These are phyloP conservation scores for Halcyon chelicuti DNA, from an alignment of 2,797 vertebrate genomes.

Conservation along the genomic window DNA sequence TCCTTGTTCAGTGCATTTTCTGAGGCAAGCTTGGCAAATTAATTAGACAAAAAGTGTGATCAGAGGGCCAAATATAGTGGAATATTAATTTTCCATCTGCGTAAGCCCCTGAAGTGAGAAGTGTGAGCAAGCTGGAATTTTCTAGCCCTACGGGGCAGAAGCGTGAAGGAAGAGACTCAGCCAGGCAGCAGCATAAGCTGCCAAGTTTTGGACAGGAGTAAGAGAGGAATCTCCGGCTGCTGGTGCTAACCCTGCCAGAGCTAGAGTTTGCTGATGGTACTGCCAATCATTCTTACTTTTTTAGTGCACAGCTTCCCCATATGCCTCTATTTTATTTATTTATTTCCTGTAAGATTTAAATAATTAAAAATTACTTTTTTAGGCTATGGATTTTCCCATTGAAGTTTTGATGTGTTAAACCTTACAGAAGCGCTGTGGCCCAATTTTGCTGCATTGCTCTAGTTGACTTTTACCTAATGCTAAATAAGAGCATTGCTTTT, in stretches of 20 bases:
- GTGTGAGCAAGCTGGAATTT: conserved; percentile 1
- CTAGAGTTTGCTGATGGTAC: not conserved
- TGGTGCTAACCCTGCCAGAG: not conserved
- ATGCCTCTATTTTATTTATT: not conserved
- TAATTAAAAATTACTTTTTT: not conserved
- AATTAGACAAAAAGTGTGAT: not conserved
- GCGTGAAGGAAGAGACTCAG: not conserved
- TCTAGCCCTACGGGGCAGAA: not conserved
- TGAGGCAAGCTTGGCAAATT: not conserved
- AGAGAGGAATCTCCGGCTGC: not conserved
- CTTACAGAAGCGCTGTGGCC: not conserved
- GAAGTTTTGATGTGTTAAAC: fast-evolving
- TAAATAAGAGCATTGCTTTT: not conserved
- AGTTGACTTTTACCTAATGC: not conserved
- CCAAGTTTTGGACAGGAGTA: not conserved
- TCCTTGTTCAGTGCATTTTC: not conserved
- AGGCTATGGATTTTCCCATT: not conserved
- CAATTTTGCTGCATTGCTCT: not conserved
- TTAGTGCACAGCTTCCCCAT: not conserved
- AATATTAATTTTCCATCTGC: not conserved
- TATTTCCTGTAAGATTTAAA: not conserved
- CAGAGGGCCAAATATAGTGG: not conserved
- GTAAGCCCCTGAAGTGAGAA: not conserved
- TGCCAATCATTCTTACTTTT: not conserved
- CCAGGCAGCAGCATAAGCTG: not conserved